phyloP scores from a whole-genome alignment of 2,113 vertebrate species.

The Microcebus jonahi region DNA sequence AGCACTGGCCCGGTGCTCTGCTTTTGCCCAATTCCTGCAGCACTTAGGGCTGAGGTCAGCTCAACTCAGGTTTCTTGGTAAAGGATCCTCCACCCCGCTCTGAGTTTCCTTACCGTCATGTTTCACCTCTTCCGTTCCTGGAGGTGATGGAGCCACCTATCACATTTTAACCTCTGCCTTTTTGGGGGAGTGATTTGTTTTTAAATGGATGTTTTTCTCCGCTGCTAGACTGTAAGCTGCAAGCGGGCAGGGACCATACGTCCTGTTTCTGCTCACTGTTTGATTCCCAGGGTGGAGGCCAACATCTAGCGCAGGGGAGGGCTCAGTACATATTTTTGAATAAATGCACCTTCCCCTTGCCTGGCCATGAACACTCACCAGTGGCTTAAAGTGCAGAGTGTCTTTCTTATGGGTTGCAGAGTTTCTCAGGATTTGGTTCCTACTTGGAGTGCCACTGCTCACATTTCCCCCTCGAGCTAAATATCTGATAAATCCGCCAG shows the following conservation, averaged over 20 bases:
- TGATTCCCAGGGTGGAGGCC: background rate
- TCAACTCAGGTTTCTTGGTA: background rate
- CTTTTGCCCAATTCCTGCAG: background rate
- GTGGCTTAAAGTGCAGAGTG: accelerated
- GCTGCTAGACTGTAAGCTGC: background rate
- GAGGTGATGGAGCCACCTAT: accelerated
- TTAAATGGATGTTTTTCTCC: background rate
- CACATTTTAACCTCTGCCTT: background rate
- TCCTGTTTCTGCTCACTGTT: accelerated
- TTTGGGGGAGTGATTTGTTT: background rate
- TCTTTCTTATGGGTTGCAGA: background rate
- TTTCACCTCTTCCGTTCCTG: background rate
- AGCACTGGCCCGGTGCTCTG: background rate
- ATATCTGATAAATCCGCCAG: too few species aligned
- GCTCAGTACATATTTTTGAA: background rate
- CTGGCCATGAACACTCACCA: background rate
- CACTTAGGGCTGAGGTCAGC: background rate
- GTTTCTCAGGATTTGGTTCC: too few species aligned
- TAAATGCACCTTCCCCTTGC: accelerated
- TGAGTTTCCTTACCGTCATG: accelerated
- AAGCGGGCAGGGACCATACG: accelerated
- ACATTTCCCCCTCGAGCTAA: background rate
- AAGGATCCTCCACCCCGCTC: too few species aligned
- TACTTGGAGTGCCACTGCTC: background rate
- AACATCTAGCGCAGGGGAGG: too few species aligned